A percentile compares a stretch with the other conserved stretches of the same genome.
Conservation (phyloP, 2,113 vertebrate species). For the Datnioides undecimradiatus region DNA sequence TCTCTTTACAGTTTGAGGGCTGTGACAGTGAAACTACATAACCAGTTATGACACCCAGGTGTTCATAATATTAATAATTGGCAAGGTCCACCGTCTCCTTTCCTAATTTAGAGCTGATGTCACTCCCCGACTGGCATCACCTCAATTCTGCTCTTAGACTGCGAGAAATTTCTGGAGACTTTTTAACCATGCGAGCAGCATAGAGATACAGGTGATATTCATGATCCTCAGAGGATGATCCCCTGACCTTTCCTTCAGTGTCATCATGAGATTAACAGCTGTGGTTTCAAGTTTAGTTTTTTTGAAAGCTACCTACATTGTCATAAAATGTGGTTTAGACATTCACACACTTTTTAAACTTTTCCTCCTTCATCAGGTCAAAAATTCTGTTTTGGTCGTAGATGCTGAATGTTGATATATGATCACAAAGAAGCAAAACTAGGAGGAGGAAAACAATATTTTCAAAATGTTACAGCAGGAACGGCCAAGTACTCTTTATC, state of each 20-base stretch:
- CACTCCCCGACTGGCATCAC: not conserved
- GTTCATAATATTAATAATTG: constrained; percentile 18
- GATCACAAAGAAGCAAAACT: too few relatives aligned
- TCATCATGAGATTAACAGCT: not conserved
- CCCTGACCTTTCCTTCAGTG: not conserved
- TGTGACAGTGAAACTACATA: not conserved
- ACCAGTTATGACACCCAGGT: constrained; percentile 20
- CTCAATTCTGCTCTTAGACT: not conserved
- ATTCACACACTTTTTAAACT: too few relatives aligned
- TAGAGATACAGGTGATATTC: too few relatives aligned
- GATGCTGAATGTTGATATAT: too few relatives aligned
- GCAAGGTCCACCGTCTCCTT: not conserved
- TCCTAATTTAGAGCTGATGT: constrained; percentile 9
- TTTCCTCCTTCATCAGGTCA: too few relatives aligned
- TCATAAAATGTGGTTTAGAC: too few relatives aligned
- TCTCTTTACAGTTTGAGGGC: not conserved
- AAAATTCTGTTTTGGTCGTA: too few relatives aligned
- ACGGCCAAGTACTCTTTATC: not conserved
- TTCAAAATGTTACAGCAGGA: not conserved
- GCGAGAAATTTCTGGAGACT: not conserved
- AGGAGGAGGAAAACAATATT: constrained; percentile 26
- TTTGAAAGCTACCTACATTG: too few relatives aligned
- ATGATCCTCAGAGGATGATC: not conserved
- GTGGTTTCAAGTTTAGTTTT: not conserved
- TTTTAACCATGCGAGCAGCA: not conserved